Conservation (phyloP, 1,140 invertebrate genomes). For the Cylas formicarius region DNA sequence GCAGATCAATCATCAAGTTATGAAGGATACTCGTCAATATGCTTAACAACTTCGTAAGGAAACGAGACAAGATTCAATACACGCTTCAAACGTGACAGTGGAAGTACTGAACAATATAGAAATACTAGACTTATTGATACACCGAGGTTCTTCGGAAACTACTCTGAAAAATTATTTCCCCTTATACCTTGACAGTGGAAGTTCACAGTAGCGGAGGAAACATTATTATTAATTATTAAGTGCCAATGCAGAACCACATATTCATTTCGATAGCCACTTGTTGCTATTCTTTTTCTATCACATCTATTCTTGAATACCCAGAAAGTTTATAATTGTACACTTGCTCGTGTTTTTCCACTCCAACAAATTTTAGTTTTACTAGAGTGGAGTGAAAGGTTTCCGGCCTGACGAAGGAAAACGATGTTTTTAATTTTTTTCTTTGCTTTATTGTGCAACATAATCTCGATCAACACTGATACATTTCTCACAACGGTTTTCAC, state of each 20-base stretch:
- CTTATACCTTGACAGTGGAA: constrained; percentile 23
- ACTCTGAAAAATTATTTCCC: constrained; percentile 26
- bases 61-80: constrained; percentile 14
- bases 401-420: too few relatives aligned
- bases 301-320: constrained; percentile 14
- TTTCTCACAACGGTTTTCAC: too few relatives aligned
- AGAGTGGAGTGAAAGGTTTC: too few relatives aligned
- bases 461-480: too few relatives aligned
- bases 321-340: constrained; percentile 13
- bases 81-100: constrained; percentile 17
- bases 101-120: constrained; percentile 11
- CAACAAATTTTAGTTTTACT: too few relatives aligned
- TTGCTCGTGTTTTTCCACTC: constrained; percentile 11
- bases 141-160: constrained; percentile 14
- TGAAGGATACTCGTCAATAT: too few relatives aligned
- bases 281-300: constrained; percentile 15
- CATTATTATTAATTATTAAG: constrained; percentile 6
- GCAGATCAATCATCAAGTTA: too few relatives aligned
- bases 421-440: too few relatives aligned
- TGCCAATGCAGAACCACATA: constrained; percentile 9
- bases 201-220: constrained; percentile 18
- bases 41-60: constrained; percentile 23
- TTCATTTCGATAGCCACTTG: constrained; percentile 10
- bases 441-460: too few relatives aligned
- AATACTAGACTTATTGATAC: constrained; percentile 15